phyloP scores from a whole-genome alignment of 2,113 vertebrate genomes.

The Carlito syrichta region DNA sequence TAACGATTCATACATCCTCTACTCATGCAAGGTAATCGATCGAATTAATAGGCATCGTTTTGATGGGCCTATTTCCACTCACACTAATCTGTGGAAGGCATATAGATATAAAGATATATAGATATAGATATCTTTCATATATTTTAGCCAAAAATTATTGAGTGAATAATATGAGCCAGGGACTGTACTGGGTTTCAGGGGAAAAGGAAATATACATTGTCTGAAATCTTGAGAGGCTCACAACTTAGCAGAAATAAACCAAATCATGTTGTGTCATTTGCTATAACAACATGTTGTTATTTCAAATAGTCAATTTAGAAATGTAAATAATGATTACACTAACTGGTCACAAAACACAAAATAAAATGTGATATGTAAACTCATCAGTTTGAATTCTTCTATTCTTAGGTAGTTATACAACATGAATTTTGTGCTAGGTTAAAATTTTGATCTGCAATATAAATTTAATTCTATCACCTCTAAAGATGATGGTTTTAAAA shows the following conservation, averaged over 20 bases:
- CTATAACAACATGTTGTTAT: not conserved
- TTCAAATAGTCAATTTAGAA: constrained; percentile 57
- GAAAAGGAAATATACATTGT: not conserved
- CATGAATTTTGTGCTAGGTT: constrained; percentile 36
- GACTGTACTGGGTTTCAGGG: not conserved
- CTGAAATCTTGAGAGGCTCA: not conserved
- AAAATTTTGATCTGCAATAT: constrained; percentile 18
- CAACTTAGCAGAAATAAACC: not conserved
- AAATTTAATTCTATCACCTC: constrained; percentile 37
- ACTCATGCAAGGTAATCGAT: not conserved
- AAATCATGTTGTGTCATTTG: not conserved
- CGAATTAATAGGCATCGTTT: not conserved
- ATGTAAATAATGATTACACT: constrained; percentile 71
- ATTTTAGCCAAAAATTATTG: constrained; percentile 8
- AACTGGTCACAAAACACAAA: constrained; percentile 77
- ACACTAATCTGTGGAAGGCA: not conserved
- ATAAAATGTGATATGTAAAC: constrained; percentile 72
- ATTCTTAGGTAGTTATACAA: constrained; percentile 38
- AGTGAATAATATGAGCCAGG: not conserved
- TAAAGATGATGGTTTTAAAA: constrained; percentile 14
- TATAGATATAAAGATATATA: not conserved
- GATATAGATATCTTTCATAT: not conserved
- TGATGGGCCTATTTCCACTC: not conserved
- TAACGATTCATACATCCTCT: not conserved
- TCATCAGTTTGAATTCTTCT: constrained; percentile 68